Evolutionary conservation across 1,140 invertebrate genomes (phyloP), one percentile per base, ranked within the genome.

Genomic region (Cydia splendana): DNA sequence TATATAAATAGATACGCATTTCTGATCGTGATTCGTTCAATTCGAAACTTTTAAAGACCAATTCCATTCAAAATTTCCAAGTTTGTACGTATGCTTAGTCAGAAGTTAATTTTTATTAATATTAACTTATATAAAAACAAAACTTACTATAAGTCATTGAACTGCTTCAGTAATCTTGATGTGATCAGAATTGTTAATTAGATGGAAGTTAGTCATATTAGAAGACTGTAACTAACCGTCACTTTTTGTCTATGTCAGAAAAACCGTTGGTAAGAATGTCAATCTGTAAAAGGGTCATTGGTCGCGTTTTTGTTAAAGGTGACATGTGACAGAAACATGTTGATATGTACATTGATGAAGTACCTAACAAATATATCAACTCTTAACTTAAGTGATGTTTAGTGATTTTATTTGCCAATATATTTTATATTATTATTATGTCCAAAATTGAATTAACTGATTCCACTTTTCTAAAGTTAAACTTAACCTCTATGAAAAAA

Each of bases 121-220:
- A 24, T 24, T 13, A 62, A 57, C 12, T 24, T 34, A 34, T 51
- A 51, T 62, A 24, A 62, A 24, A 62, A 57, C 12, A 65, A 12
- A 15, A 34, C 65, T 30, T 65, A 65, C 65, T n/a, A 0, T n/a
- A 69, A 18, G 30, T 69, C 65, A 69, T 34, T 69, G 65, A 69
- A 69, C 65, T 34, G 28, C 12, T 9, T 10, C 0, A 62, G n/a
- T 34, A 69, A 69, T 69, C 65, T 69, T 38, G 24, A 69, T 69
- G 24, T 30, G 65, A 69, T 69, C 65, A n/a, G 24, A 69, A 69
- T 69, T 34, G 30, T 69, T 69, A 69, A 69, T 69, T 69, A 69
- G 65, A 18, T 34, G 65, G 28, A 38, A 38, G 28, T 69, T 30
- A 38, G 18, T 62, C 57, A 62, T 62, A 62, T 62, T 62, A 20